Base-by-base conservation (phyloP, 2,113 vertebrate genomes). In the Psilopsiagon aurifrons region DNA sequence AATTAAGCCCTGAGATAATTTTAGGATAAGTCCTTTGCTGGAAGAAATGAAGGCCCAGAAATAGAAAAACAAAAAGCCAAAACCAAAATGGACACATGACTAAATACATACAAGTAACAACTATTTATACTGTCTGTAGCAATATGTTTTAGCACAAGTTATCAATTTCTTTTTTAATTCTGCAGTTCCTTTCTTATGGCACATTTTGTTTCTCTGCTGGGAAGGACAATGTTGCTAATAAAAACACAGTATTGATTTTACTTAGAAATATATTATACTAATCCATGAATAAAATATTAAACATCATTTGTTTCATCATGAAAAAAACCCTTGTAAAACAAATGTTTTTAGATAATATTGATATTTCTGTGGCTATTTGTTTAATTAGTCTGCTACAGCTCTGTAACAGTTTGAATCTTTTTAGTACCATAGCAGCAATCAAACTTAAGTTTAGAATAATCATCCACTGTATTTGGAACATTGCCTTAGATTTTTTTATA, bases 231-330 rank as follows among this genome's bases (percentile, higher is more conserved):
- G 49, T 28, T 89, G 15, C 33, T 87, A 83, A 66, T 76, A 79
- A 91, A 90, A 94, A 57, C 9, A 64, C 3, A 70, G 1, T 54
- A 95, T 96, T 93, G 90, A 92, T 97, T 95, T 93, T 66, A 70
- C 46, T 60, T 80, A 69, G 74, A 92, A 95, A 95, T 91, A 57
- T 44, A 76, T 67, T 79, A 90, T 75, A 89, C 31, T 52, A 87
- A 91, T 88, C 52, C 31, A 74, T 73, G 7, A 83, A 91, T 85
- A 64, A 91, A 88, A 90, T 83, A 89, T 59, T 49, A 90, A 87
- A 80, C 35, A 43, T 85, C 17, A 5, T 52, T 93, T 83, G 17
- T 91, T 96, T 94, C 46, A 33, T 31, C 25, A 69, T 46, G n/a
- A 94, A 89, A 5, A 82, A 93, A 89, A 51, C 10, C n/a, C 66